Evolutionary conservation across 1,140 invertebrate species (phyloP), one percentile per base, ranked within the genome.

Genomic region (Branchinecta lindahli): DNA sequence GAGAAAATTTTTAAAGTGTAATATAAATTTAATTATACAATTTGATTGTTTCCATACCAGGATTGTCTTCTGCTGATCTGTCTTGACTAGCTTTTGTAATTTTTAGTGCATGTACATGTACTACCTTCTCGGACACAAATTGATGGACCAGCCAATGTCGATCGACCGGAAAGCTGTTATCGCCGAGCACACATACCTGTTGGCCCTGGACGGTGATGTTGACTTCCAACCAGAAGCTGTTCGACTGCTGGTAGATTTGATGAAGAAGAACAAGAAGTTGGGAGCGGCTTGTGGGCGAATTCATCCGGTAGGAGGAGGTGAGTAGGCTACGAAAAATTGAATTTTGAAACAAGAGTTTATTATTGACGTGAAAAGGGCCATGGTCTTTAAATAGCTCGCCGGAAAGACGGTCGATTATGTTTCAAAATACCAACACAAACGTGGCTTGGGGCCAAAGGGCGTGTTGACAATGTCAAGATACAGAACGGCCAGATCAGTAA

Each of bases 91-190:
- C 33, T 33, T 33, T 5, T 33, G 5, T 33, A 33, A 33, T 33
- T 33, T 33, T 33, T 33, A 81, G 82, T 81, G 84, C n/a, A 85
- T 86, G 84, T 86, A 85, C 75, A 86, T 85, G 83, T 85, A 86
- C 75, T 86, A 85, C 73, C 75, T 85, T 8, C 79, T 85, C 12
- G 84, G 84, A 0, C 82, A 83, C 73, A 76, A 80, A 21, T 77
- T 86, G 20, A 81, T 84, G 75, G 78, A 82, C 69, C 47, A 74
- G 70, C 76, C 73, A 67, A 77, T 78, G 20, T 69, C 74, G 20
- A 74, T 75, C 8, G 73, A 77, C 44, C 74, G 79, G 71, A 79
- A 80, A 72, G 79, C 80, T 66, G 73, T 76, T 0, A 75, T 77
- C 72, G 82, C 84, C 7, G 78, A 83, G 70, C 85, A 85, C 73